Evolutionary conservation across 2,888 invertebrate species (phyloP), one percentile per base, ranked within the genome.

Genomic region (Digitonthophagus gazella): DNA sequence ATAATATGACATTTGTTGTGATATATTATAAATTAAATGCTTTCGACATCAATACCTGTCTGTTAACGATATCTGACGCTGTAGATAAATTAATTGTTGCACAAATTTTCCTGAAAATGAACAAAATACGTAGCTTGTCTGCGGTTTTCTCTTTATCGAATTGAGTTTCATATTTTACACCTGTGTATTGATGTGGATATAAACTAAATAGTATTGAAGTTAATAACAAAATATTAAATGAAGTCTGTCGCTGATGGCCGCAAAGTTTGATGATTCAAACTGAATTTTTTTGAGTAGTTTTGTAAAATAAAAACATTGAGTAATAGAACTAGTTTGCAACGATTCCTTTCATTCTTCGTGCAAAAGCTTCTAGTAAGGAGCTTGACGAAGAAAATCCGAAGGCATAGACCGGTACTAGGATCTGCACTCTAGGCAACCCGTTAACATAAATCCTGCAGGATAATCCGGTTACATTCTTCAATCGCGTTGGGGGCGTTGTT

Each of bases 361-460:
- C 6, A 11, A 5, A 44, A 3, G 28, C 28, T 44, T 11, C 28
- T 44, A 44, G 28, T 44, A 44, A 44, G 28, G 8, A 44, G 28
- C 28, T 44, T 44, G 28, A 2, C 28, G 28, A 44, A 44, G 28
- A 44, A 44, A 44, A 44, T 44, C 28, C 28, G 3, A 44, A 44
- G 28, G 28, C 28, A 44, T 11, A 44, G 28, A 44, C 28, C 28
- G 11, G 28, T 44, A 44, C 28, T 44, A 44, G 28, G 28, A 44
- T 44, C 28, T 44, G 28, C 28, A 44, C 28, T 44, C 28, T 8
- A 58, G 18, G 6, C 58, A 16, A 15, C 58, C 11, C 58, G 18
- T 58, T 58, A 58, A 58, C 58, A 58, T 58, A 15, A 18, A 58
- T 18, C 58, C 14, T 3, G 58, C 6, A 58, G 58, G 18, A 58